Evolutionary conservation across 2,113 vertebrate genomes (phyloP).

Genomic region (Megaleporinus macrocephalus): DNA sequence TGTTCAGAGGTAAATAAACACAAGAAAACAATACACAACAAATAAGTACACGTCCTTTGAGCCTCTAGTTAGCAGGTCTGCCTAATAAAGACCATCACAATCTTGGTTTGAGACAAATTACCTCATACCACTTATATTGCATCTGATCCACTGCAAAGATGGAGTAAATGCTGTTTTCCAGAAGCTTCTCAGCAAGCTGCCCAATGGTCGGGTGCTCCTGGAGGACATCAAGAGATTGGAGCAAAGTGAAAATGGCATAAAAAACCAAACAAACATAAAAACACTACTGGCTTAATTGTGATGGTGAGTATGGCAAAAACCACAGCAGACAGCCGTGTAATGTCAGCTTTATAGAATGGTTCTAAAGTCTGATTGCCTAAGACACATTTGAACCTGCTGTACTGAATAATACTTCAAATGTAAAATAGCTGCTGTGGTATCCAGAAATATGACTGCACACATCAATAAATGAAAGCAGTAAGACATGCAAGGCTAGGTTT

Average conservation of each 20-base stretch:
- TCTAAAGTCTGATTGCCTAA: no score
- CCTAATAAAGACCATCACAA: not conserved
- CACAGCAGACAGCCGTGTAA: not conserved
- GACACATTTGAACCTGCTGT: no score
- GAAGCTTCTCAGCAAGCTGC: conserved; percentile 90
- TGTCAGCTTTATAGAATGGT: no score
- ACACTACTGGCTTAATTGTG: not conserved
- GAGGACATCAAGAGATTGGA: not conserved
- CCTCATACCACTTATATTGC: conserved; percentile 97
- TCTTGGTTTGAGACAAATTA: conserved; percentile 68
- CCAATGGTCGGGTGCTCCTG: conserved; percentile 95
- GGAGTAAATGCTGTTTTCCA: conserved; percentile 91
- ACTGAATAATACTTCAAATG: no score
- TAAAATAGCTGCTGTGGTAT: no score
- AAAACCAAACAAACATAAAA: not conserved
- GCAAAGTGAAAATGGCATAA: not conserved
- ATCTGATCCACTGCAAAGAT: conserved; percentile 94
- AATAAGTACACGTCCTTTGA: not conserved
- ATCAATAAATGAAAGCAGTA: no score
- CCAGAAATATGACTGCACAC: no score
- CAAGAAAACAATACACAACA: not conserved
- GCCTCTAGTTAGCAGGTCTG: not conserved
- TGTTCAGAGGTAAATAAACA: conserved; percentile 61
- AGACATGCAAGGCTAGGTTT: no score
- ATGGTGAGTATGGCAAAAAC: not conserved